These are phyloP conservation scores for Colinus virginianus DNA, from an alignment of 2,113 vertebrate genomes.

Conservation along the genomic window DNA sequence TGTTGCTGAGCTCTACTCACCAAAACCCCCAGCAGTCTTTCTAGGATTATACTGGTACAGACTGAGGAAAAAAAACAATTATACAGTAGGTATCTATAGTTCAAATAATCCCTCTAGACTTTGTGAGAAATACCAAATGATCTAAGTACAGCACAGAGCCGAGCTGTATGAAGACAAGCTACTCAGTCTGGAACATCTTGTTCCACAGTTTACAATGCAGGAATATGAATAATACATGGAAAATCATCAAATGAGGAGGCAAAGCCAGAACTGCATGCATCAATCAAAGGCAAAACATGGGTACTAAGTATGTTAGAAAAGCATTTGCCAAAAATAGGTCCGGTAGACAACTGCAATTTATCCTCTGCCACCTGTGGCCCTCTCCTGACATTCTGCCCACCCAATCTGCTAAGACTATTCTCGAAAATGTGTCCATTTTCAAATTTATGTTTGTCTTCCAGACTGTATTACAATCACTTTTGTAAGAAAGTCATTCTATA, in stretches of 20 bases:
- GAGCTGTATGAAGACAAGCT: slow-evolving; percentile 43
- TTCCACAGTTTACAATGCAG: slow-evolving; percentile 17
- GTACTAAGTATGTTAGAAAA: neutral
- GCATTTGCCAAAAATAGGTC: neutral
- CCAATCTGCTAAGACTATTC: neutral
- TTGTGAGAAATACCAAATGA: slow-evolving; percentile 3
- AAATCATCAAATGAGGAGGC: slow-evolving; percentile 27
- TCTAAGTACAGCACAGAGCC: slow-evolving; percentile 26
- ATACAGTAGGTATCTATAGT: slow-evolving; percentile 16
- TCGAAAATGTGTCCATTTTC: neutral
- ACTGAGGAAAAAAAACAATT: neutral
- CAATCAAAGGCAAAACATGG: slow-evolving; percentile 19
- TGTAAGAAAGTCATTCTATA: neutral
- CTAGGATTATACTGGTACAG: neutral
- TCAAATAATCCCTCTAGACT: slow-evolving; percentile 30
- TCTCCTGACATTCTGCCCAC: neutral
- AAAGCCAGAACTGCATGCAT: slow-evolving; percentile 20
- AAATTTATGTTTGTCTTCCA: neutral
- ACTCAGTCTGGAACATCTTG: slow-evolving; percentile 57
- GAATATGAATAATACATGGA: slow-evolving; percentile 34
- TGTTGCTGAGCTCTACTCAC: neutral
- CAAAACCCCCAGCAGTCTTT: neutral
- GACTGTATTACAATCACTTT: neutral
- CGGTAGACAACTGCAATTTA: neutral
- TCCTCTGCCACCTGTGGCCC: neutral